Conservation (phyloP, 2,113 vertebrate genomes). For the Xiphophorus hellerii region DNA sequence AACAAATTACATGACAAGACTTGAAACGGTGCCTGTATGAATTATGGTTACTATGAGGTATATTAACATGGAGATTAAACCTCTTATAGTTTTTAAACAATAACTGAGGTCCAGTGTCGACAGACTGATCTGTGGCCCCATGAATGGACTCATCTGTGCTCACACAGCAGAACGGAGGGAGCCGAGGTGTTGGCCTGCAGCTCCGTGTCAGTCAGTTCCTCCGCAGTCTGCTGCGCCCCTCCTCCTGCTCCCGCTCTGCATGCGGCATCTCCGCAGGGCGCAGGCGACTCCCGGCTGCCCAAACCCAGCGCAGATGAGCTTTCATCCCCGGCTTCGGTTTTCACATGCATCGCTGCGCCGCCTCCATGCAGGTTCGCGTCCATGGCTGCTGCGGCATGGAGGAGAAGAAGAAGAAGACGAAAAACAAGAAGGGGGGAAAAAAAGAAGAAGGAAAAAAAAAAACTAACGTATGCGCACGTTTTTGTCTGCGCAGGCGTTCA, state of each 20-base stretch:
- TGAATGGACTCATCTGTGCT: constrained; percentile 36
- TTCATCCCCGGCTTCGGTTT: constrained; percentile 61
- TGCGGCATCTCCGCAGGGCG: constrained; percentile 64
- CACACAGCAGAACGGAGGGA: constrained; percentile 68
- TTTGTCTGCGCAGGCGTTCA: constrained; percentile 65
- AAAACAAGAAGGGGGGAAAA: too few relatives aligned
- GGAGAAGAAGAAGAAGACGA: too few relatives aligned
- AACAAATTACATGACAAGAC: neutral
- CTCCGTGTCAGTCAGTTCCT: constrained; percentile 56
- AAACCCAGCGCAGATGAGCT: constrained; percentile 55
- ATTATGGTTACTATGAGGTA: too few relatives aligned
- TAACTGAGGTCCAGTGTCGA: neutral
- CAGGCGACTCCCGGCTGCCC: constrained; percentile 67
- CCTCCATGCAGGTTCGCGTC: constrained; percentile 41
- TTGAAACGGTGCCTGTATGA: too few relatives aligned
- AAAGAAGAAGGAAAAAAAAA: neutral
- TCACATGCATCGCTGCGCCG: constrained; percentile 51
- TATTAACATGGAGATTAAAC: neutral
- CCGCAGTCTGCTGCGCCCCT: constrained; percentile 56
- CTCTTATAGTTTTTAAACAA: neutral
- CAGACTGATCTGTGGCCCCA: neutral
- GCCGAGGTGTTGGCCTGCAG: constrained; percentile 42
- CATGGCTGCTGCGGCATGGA: constrained; percentile 36
- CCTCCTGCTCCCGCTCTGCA: constrained; percentile 50
- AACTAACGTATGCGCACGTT: neutral